Conservation (phyloP, 2,888 invertebrate species). For the Acanthacorydalis orientalis region DNA sequence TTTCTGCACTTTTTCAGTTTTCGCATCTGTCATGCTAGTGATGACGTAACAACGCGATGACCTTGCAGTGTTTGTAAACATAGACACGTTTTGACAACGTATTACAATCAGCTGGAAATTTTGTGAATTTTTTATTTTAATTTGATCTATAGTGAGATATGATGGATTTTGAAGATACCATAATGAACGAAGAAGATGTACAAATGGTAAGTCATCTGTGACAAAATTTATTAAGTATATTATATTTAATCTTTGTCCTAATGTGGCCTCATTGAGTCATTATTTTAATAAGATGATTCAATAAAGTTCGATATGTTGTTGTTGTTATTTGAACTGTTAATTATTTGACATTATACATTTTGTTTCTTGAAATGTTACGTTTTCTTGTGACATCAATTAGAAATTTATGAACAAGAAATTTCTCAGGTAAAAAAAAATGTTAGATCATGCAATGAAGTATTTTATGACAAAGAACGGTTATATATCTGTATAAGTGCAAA, state of each 20-base stretch:
- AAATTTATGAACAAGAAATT: no score
- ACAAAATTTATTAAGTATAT: constrained; percentile 9
- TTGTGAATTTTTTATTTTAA: not conserved
- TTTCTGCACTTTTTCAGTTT: constrained; percentile 7
- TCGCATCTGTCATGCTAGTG: constrained; percentile 7
- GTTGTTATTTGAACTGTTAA: no score
- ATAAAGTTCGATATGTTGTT: no score
- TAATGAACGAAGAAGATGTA: constrained; percentile 43
- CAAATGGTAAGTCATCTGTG: constrained; percentile 33
- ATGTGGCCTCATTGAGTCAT: not conserved
- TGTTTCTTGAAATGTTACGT: no score
- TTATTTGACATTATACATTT: no score
- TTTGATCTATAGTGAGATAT: constrained; percentile 19
- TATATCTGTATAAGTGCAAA: no score
- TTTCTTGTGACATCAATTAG: no score
- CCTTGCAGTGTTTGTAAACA: constrained; percentile 68
- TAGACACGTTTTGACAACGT: constrained; percentile 33
- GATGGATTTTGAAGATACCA: constrained; percentile 44
- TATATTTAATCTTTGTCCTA: not conserved
- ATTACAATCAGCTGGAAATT: not conserved
- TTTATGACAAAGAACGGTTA: no score
- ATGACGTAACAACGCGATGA: constrained; percentile 31
- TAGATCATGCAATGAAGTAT: no score
- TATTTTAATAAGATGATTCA: no score
- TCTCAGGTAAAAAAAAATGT: no score